These are phyloP conservation scores for Melopsittacus undulatus DNA, from an alignment of 2,797 vertebrate species.

Conservation along the genomic window DNA sequence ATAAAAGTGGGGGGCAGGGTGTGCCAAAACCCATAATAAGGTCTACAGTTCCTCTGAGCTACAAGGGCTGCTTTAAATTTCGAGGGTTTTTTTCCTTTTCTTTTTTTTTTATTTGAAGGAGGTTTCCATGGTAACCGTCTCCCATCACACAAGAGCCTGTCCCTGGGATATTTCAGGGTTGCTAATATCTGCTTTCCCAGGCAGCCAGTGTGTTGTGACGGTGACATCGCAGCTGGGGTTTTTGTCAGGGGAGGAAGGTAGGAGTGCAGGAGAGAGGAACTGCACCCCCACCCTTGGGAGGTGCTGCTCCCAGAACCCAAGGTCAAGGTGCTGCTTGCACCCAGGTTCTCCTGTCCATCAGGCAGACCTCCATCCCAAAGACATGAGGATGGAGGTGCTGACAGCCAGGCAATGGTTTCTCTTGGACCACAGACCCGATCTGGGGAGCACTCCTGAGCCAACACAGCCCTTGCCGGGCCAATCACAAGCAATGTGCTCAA, in stretches of 20 bases:
- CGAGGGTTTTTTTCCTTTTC: accelerated
- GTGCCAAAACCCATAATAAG: slow-evolving; percentile 32
- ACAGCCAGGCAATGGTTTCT: neutral
- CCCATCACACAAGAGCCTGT: slow-evolving; percentile 52
- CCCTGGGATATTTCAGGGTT: slow-evolving; percentile 52
- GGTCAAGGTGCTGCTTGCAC: neutral
- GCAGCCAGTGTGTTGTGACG: slow-evolving; percentile 17
- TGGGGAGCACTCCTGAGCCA: neutral
- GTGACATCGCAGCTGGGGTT: neutral
- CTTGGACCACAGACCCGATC: neutral
- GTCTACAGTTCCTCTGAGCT: slow-evolving; percentile 47
- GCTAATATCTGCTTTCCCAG: slow-evolving; percentile 49
- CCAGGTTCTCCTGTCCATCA: neutral
- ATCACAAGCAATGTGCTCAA: neutral
- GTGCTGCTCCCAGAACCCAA: accelerated
- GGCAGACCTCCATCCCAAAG: neutral
- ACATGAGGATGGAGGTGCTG: neutral
- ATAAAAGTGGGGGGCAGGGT: neutral
- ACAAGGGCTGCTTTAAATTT: slow-evolving; percentile 63
- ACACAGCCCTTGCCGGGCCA: accelerated
- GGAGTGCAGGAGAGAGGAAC: neutral
- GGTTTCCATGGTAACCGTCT: slow-evolving; percentile 65
- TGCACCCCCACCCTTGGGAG: neutral
- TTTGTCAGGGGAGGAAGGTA: neutral
- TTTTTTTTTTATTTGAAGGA: slow-evolving; percentile 3